Base-by-base conservation (phyloP, 1,140 invertebrate species). In the Adoxophyes honmai region DNA sequence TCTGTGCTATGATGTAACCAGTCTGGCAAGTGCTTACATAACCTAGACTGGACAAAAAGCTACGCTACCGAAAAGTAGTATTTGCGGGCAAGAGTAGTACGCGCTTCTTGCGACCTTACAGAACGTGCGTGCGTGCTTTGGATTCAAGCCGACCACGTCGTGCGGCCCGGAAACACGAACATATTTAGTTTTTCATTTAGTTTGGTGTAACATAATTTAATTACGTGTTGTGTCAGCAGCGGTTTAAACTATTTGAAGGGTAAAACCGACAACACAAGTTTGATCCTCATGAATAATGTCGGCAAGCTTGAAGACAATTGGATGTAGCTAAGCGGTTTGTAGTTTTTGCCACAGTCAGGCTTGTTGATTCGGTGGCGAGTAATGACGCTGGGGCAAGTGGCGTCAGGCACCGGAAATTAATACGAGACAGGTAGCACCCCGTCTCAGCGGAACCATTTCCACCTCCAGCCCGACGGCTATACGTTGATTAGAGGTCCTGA, bases 331-430 rank as follows among this genome's bases (percentile, higher is more conserved):
- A 37, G 35, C 34, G 36, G 34, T 18, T 9, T 16, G 55, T 38
- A 14, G 57, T 44, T 52, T 35, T 37, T 48, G 21, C 21, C 33
- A 38, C 37, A 56, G 54, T 66, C 64, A 44, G 63, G 67, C 58
- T 71, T 64, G 58, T 71, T 65, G 70, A 78, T 73, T 67, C 70
- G 66, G 66, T 70, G 66, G 68, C 64, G 59, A 57, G 66, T 70
- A 79, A 78, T 77, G 73, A 67, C 63, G 60, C 44, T 42, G 62
- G 57, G 66, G 62, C 38, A 53, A 65, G 64, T 60, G 55, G 60
- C 64, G 70, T 71, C 68, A 68, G 75, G 73, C 68, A 56, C 72
- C 82, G 82, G 80, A 86, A 81, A 86, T 86, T 83, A 83, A 86
- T 80, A 82, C 74, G 68, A 71, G 70, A 66, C 73, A 75, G 73